Evolutionary conservation across 2,797 vertebrate species (phyloP).

Genomic region (Zalophus californianus): DNA sequence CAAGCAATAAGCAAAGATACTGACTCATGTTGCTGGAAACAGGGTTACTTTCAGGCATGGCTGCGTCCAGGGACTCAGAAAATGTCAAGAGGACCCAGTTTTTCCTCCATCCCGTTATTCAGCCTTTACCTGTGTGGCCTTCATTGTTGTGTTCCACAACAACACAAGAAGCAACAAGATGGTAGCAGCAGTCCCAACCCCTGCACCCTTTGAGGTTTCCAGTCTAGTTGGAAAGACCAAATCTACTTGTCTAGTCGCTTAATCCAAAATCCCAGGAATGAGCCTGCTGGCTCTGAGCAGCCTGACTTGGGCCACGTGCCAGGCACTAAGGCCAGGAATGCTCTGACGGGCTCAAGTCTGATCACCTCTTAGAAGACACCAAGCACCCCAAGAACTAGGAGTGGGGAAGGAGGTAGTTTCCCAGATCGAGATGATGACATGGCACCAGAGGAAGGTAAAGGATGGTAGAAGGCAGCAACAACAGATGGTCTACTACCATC

Average conservation of each 20-base stretch:
- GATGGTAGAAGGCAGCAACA: neutral
- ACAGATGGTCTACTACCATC: neutral
- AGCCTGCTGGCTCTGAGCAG: slow-evolving; percentile 11
- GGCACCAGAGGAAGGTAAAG: neutral
- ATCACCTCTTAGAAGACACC: neutral
- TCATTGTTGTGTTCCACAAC: neutral
- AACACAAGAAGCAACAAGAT: neutral
- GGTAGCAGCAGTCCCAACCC: neutral
- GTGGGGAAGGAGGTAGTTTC: neutral
- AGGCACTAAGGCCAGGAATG: neutral
- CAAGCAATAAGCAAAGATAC: neutral
- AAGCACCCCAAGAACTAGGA: neutral
- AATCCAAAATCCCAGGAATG: slow-evolving; percentile 42
- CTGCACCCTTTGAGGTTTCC: slow-evolving; percentile 16
- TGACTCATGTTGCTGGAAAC: neutral
- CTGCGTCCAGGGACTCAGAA: neutral
- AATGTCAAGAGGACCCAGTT: neutral
- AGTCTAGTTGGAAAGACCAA: slow-evolving; percentile 28
- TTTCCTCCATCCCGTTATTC: neutral
- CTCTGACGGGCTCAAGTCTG: neutral
- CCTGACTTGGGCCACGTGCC: neutral
- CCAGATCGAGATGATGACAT: neutral
- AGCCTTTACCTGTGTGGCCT: neutral
- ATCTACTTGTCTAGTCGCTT: slow-evolving; percentile 22
- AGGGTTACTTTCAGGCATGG: neutral